Base-by-base conservation (phyloP, 2,888 invertebrate genomes). In the Cheilosia impressa region DNA sequence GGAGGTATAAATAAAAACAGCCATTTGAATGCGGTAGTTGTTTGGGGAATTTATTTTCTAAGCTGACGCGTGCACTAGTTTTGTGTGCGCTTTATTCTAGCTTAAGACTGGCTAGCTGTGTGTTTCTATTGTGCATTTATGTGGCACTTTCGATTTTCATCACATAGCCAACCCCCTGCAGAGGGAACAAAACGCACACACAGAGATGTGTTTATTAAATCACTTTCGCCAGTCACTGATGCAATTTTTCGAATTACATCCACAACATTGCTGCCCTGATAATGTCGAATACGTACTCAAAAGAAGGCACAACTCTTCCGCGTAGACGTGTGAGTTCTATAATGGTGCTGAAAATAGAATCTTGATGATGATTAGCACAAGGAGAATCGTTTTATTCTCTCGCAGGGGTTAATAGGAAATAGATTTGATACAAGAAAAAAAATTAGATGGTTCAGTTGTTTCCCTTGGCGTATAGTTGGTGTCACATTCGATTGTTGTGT, bases 221-320 rank as follows among this genome's bases (percentile, higher is more conserved):
- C 43, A 43, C 43, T n/a, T 43, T 43, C 43, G 43, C n/a, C n/a
- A 5, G 15, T 15, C n/a, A 13, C n/a, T 15, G n/a, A 45, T 45
- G 15, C 45, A n/a, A 7, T 27, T 60, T 13, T n/a, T 24, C 27
- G 43, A 60, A 43, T 17, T 43, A 22, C 22, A 43, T 60, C 27
- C 45, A 60, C 38, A 41, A 24, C 38, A 58, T 58, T 41, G 41
- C 38, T 60, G 24, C n/a, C 6, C 6, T 5, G 57, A 57, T 19
- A 57, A 10, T 34, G 9, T 34, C 19, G 24, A 2, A n/a, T 43
- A 24, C 9, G n/a, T 7, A 47, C 9, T 24, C n/a, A 4, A 31
- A 17, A 13, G 34, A 34, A 34, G 62, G 62, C 27, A 31, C 27
- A 19, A 47, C 43, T 17, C n/a, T 31, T 47, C 19, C 2, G 2